Evolutionary conservation across 2,113 vertebrate genomes (phyloP).

Genomic region (Podocnemis expansa): DNA sequence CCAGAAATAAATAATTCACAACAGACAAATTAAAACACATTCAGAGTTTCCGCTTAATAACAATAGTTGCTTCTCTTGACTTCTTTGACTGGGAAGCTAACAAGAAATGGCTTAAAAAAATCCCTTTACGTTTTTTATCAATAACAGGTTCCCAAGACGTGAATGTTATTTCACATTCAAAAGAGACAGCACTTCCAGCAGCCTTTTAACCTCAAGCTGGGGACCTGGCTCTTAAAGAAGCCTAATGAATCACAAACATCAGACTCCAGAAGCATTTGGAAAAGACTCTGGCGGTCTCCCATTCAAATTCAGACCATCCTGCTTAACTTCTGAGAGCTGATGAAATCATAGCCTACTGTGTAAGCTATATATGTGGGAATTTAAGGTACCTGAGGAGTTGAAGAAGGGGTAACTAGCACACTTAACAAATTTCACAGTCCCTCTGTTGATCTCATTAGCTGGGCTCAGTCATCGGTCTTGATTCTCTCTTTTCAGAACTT

Average conservation of each 20-base stretch:
- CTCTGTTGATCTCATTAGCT: background rate
- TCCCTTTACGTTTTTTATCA: background rate
- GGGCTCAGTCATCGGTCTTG: constrained; percentile 1
- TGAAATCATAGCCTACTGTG: background rate
- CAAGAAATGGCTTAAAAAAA: background rate
- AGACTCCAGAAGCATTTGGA: background rate
- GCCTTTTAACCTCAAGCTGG: background rate
- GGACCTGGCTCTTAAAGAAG: background rate
- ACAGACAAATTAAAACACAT: background rate
- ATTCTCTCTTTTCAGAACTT: background rate
- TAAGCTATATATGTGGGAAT: background rate
- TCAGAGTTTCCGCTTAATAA: background rate
- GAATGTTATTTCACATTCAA: background rate
- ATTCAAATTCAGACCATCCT: background rate
- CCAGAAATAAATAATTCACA: background rate
- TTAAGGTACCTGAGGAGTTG: background rate
- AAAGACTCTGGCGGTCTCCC: background rate
- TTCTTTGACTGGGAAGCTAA: background rate
- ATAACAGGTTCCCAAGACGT: background rate
- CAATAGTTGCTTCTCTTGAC: accelerated
- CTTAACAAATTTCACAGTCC: constrained; percentile 2
- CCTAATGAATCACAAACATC: background rate
- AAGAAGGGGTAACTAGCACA: background rate
- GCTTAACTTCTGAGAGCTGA: background rate
- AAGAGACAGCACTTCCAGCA: background rate